Percentiles rank a stretch among this genome's conserved stretches.
phyloP scores from a whole-genome alignment of 2,113 vertebrate species.

The Anguilla japonica region DNA sequence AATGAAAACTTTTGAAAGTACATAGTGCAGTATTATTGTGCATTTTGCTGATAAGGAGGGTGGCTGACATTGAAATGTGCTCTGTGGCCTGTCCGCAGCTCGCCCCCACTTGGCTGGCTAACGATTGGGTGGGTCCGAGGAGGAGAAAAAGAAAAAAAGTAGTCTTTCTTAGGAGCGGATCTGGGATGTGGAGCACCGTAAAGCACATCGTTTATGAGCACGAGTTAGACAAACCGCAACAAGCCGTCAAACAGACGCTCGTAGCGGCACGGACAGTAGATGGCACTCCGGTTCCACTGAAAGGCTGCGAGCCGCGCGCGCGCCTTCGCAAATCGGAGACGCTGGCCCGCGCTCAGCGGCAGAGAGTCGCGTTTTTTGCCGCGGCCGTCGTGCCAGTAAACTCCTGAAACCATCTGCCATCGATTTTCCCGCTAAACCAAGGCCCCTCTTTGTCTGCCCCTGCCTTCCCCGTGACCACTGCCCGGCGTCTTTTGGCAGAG shows the following conservation, averaged over 20 bases:
- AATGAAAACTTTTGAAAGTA: not conserved
- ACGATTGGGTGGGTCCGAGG: not conserved
- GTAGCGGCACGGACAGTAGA: conserved; percentile 18
- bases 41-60: not conserved
- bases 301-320: not conserved
- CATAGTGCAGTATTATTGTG: not conserved
- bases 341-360: not conserved
- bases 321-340: not conserved
- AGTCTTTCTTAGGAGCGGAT: not conserved
- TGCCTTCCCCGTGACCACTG: not conserved
- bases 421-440: conserved; percentile 29
- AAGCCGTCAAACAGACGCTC: too few species aligned
- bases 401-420: conserved; percentile 20
- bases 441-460: conserved; percentile 15
- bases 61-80: too few species aligned
- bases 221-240: too few species aligned
- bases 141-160: too few species aligned
- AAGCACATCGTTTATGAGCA: not conserved
- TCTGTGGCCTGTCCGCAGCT: too few species aligned
- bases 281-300: conserved; percentile 30
- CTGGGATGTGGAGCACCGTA: not conserved
- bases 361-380: conserved; percentile 9
- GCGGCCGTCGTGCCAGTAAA: conserved; percentile 23
- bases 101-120: too few species aligned
- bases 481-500: not conserved